Evolutionary conservation across 2,888 invertebrate genomes (phyloP).

Genomic region (Agrypnus murinus): DNA sequence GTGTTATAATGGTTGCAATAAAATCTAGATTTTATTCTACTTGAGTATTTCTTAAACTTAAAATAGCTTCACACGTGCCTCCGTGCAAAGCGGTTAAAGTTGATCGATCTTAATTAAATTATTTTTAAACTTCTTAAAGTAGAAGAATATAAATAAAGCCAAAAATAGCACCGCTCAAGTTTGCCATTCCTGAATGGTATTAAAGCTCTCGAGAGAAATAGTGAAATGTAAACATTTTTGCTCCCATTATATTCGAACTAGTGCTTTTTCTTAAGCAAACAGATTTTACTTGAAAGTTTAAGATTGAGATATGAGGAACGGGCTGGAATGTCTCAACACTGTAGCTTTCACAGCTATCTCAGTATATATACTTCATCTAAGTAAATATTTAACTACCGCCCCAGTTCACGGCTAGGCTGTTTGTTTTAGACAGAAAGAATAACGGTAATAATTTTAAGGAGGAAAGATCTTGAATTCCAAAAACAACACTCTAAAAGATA

Average conservation of each 20-base stretch:
- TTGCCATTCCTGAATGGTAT: background rate
- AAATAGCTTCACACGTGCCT: no score
- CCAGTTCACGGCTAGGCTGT: conserved; percentile 36
- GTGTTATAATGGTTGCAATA: no score
- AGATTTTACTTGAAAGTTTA: conserved; percentile 33
- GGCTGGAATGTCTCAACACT: conserved; percentile 30
- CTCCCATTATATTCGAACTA: conserved; percentile 24
- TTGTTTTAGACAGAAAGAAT: conserved; percentile 39
- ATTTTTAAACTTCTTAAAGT: no score
- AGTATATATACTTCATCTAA: conserved; percentile 37
- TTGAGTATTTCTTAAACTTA: no score
- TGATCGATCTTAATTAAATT: no score
- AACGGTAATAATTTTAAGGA: conserved; percentile 36
- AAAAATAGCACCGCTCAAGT: no score
- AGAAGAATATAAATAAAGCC: no score
- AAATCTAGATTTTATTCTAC: no score
- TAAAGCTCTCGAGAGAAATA: conserved; percentile 11
- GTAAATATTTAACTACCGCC: conserved; percentile 49
- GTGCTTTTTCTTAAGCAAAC: conserved; percentile 33
- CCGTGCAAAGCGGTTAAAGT: no score
- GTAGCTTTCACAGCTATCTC: conserved; percentile 36
- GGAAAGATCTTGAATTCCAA: conserved; percentile 30
- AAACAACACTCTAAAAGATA: conserved; percentile 18
- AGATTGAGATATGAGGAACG: conserved; percentile 36
- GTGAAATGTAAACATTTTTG: conserved; percentile 23